Evolutionary conservation across 2,113 vertebrate species (phyloP).

Genomic region (Erpornis zantholeuca): DNA sequence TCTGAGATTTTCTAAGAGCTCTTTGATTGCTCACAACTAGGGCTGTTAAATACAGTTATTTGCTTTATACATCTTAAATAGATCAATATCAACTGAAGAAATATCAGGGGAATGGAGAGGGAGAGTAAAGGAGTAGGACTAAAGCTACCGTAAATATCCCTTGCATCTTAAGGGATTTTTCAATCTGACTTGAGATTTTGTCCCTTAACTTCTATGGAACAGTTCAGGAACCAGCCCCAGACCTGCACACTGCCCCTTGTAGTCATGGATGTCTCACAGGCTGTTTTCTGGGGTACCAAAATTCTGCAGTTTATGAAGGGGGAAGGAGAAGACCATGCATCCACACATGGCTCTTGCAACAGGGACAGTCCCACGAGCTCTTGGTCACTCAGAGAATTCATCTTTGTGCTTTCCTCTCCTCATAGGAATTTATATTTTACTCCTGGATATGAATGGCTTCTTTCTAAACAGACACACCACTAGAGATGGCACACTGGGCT

Average conservation of each 20-base stretch:
- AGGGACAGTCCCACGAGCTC: fast-evolving
- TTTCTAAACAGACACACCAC: not conserved
- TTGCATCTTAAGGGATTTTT: not conserved
- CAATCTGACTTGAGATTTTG: not conserved
- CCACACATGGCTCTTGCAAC: not conserved
- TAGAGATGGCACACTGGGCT: not conserved
- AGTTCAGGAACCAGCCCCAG: not conserved
- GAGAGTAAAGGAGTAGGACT: not conserved
- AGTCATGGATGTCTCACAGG: fast-evolving
- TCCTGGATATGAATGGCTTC: not conserved
- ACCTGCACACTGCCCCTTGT: fast-evolving
- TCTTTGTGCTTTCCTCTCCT: not conserved
- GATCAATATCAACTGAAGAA: constrained; percentile 28
- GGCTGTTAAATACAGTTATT: constrained; percentile 50
- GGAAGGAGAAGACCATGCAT: not conserved
- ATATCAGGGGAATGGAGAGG: not conserved
- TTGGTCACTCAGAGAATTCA: not conserved
- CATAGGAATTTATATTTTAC: not conserved
- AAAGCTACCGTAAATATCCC: not conserved
- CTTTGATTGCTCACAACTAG: constrained; percentile 20
- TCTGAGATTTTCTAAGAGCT: constrained; percentile 30
- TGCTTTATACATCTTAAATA: constrained; percentile 27
- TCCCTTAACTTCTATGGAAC: not conserved
- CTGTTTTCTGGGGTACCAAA: not conserved
- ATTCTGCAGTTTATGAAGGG: not conserved